Conservation (phyloP, 2,888 invertebrate genomes). For the Alcis repandata region DNA sequence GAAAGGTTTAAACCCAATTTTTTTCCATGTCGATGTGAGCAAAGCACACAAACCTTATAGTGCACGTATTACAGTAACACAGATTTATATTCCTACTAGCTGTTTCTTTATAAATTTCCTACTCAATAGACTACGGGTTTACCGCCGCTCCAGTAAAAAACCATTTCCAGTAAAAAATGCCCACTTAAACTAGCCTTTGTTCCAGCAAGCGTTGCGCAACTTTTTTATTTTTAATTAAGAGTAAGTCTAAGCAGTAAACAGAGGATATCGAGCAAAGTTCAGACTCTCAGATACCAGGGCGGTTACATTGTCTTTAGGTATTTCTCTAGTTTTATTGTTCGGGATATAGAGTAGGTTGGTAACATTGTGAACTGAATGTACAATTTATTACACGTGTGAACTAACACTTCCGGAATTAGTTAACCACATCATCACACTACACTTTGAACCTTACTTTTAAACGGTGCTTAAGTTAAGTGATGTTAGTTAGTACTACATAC, state of each 20-base stretch:
- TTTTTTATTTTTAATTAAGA: constrained; percentile 23
- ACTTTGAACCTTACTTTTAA: too few species aligned
- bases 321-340: constrained; percentile 9
- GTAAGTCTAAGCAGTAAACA: constrained; percentile 1
- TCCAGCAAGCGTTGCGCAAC: constrained; percentile 15
- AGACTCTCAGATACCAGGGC: neutral
- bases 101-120: constrained; percentile 2
- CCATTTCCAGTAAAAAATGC: constrained; percentile 33
- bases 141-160: neutral
- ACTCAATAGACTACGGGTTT: neutral
- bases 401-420: too few species aligned
- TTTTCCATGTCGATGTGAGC: too few species aligned
- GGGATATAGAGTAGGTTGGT: too few species aligned
- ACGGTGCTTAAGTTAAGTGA: too few species aligned
- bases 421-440: too few species aligned
- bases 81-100: neutral
- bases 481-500: too few species aligned
- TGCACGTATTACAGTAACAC: neutral
- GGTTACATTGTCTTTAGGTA: constrained; percentile 1
- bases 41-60: too few species aligned
- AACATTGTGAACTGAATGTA: too few species aligned
- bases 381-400: too few species aligned
- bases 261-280: neutral
- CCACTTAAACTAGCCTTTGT: constrained; percentile 36
- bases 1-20: too few species aligned